Evolutionary conservation across 2,888 invertebrate genomes (phyloP).

Genomic region (Calameuta filiformis): DNA sequence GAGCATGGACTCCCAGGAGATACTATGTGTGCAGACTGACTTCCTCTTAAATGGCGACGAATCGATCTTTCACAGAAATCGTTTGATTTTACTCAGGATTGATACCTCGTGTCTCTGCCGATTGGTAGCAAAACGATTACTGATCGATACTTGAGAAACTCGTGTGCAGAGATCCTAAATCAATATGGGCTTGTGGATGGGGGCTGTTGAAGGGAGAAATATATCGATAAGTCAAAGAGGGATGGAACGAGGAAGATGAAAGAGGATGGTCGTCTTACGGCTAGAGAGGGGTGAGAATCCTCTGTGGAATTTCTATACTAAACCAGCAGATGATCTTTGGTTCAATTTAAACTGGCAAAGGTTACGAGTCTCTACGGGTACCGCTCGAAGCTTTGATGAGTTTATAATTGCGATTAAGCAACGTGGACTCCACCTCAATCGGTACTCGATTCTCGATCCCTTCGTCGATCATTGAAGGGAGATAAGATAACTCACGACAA

Average conservation of each 20-base stretch:
- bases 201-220: neutral
- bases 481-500: neutral
- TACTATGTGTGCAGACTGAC: neutral
- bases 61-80: neutral
- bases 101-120: neutral
- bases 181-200: neutral
- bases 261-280: neutral
- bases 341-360: neutral
- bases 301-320: constrained; percentile 17
- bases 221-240: neutral
- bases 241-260: neutral
- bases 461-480: neutral
- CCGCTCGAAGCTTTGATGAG: constrained; percentile 3
- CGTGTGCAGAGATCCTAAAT: neutral
- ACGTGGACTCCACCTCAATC: neutral
- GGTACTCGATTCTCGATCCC: too few species aligned
- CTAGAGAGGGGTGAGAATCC: constrained; percentile 15
- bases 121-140: neutral
- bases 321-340: constrained; percentile 16
- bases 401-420: constrained; percentile 8
- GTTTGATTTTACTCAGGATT: neutral
- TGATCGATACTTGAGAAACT: neutral
- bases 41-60: neutral
- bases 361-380: constrained; percentile 1
- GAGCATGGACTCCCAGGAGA: neutral